Base-by-base conservation (phyloP, 92 coral and sea anemone species). In the Chrysogorgia sp. region DNA sequence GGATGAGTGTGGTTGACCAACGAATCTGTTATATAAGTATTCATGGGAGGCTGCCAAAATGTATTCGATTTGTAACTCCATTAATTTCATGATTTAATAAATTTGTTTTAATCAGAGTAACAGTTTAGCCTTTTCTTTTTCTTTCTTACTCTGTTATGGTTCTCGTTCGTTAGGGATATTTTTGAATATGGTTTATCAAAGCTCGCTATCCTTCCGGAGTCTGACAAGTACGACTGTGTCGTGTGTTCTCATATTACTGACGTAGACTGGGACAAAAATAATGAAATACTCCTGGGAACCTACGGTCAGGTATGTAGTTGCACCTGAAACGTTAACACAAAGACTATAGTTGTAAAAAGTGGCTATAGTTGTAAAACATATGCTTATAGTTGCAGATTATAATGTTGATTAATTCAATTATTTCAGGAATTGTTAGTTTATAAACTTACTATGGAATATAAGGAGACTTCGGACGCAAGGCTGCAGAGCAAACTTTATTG, bases 211-310 rank as follows among this genome's bases (percentile, higher is more conserved):
- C 86, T 94, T 32, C 98, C 98, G 12, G 98, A 89, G n/a, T 94
- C 98, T 17, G 98, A 94, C 66, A 85, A 86, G 63, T 94, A 86
- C 57, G 98, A 94, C 67, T 89, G 98, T 59, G 97, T 91, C 65
- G 71, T 92, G 58, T 94, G 98, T 69, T 77, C 97, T 3, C 84
- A 96, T 67, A 81, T 94, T 24, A 91, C 91, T 57, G 97, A 94
- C 81, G 92, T 94, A 25, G 92, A 91, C 90, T 94, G 98, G 97
- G 98, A 94, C 83, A 97, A 97, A 21, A 58, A 35, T 40, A 87
- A 91, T 60, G 98, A 94, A 78, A 76, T 94, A 59, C 58, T 94
- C 31, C 58, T 94, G 24, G 98, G 98, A 7, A 94, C 98, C 1
- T 94, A 82, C 83, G 98, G 98, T 22, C 98, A 94, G 98, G 98